Evolutionary conservation across 2,888 invertebrate genomes (phyloP), one percentile per base, ranked within the genome.

Genomic region (Philonicus albiceps): DNA sequence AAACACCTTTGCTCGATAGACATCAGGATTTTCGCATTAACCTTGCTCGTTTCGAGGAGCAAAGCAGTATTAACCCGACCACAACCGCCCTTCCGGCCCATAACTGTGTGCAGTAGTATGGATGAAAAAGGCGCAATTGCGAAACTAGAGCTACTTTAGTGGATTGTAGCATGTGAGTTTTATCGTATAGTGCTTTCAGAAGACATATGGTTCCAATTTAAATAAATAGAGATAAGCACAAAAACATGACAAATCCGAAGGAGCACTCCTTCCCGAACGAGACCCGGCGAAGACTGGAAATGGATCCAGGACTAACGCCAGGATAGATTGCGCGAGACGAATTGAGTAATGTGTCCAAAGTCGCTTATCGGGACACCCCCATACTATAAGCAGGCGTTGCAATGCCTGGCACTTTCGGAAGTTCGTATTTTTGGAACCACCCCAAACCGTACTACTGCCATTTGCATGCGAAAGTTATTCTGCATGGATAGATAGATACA

Each of bases 211-310:
- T 27, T 30, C 55, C 40, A 30, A 73, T 84, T 73, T 84, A 84
- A 84, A 84, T 84, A 84, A 84, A 84, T 73, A 73, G 11, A 84
- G 84, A 84, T 84, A 84, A 84, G 73, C 73, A 16, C 30, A 72
- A 73, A 40, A 84, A 84, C 73, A 84, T 72, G 73, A 84, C 84
- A 84, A 84, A 84, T 84, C 84, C 84, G 73, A 84, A 40, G 37
- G 43, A 84, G 34, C 40, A 73, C 22, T 53, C 49, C 55, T 55
- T 53, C 27, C 49, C 16, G 53, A 81, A 55, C 53, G 34, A 31
- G 22, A 31, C 49, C 49, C 27, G 5, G 81, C 31, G 19, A 53
- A 81, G 40, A 80, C 31, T 8, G 31, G 81, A 19, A 74, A 19
- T 4, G 22, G 27, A 2, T 19, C 53, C 64, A 22, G 64, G 49